Evolutionary conservation across 2,888 invertebrate genomes (phyloP).

Genomic region (Pachliopta kotzebuea): DNA sequence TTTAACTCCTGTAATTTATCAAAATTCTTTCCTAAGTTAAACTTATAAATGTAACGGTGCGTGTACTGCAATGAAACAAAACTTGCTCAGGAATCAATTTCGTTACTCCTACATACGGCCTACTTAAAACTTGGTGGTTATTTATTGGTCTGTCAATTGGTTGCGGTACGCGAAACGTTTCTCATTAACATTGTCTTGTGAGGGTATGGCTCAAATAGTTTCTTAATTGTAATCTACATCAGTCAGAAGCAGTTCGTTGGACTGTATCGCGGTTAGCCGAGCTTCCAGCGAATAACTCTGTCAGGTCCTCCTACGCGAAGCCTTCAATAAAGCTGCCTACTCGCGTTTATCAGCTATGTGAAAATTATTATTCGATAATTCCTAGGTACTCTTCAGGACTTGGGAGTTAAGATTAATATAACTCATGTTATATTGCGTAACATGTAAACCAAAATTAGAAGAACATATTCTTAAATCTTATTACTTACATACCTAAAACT

Average conservation of each 20-base stretch:
- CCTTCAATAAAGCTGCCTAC: constrained; percentile 33
- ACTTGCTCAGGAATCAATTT: constrained; percentile 53
- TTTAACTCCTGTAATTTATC: no score
- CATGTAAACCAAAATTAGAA: no score
- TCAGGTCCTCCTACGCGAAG: constrained; percentile 55
- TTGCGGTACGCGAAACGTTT: constrained; percentile 42
- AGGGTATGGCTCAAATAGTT: constrained; percentile 40
- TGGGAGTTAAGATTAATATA: no score
- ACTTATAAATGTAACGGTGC: constrained; percentile 40
- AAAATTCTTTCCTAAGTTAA: no score
- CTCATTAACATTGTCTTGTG: constrained; percentile 45
- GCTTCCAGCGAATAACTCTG: constrained; percentile 49
- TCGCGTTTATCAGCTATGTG: constrained; percentile 40
- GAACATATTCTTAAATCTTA: no score
- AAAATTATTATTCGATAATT: constrained; percentile 23
- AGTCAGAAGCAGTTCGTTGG: constrained; percentile 39
- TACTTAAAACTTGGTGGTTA: constrained; percentile 37
- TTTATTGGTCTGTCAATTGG: constrained; percentile 47
- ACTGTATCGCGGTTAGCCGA: constrained; percentile 47
- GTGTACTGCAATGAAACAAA: constrained; percentile 50
- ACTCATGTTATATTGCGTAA: no score
- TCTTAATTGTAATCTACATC: constrained; percentile 43
- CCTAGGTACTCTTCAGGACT: constrained; percentile 25
- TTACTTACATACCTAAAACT: no score
- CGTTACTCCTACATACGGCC: constrained; percentile 59